Conservation (phyloP, 2,797 vertebrate genomes). For the Nannoperca obscura region DNA sequence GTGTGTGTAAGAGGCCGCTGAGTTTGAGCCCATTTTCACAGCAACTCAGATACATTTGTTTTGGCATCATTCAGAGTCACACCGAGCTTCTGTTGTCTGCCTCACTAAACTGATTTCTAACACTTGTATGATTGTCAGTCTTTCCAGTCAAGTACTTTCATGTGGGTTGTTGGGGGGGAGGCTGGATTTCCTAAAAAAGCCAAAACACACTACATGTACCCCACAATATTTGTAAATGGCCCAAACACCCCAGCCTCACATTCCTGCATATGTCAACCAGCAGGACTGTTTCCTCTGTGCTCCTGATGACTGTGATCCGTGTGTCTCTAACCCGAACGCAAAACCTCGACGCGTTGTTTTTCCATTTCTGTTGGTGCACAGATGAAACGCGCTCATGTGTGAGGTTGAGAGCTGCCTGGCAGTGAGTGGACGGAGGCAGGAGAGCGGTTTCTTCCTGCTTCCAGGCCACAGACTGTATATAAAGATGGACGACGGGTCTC, state of each 20-base stretch:
- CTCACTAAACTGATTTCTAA: background rate
- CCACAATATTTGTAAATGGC: background rate
- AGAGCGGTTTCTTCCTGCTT: no score
- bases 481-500: no score
- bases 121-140: background rate
- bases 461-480: no score
- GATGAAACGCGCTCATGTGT: background rate
- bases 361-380: background rate
- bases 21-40: slow-evolving; percentile 14
- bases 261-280: background rate
- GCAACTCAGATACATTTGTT: slow-evolving; percentile 34
- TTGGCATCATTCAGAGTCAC: background rate
- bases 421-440: background rate
- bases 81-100: slow-evolving; percentile 1
- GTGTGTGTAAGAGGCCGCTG: slow-evolving; percentile 25
- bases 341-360: no score
- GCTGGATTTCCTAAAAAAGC: background rate
- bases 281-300: no score
- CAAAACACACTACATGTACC: background rate
- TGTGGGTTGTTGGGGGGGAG: no score
- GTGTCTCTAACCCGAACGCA: no score
- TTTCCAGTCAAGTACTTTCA: background rate
- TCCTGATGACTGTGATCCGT: no score
- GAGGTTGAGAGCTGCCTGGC: background rate
- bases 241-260: no score